Base-by-base conservation (phyloP, 2,113 vertebrate genomes). In the Odocoileus virginianus region DNA sequence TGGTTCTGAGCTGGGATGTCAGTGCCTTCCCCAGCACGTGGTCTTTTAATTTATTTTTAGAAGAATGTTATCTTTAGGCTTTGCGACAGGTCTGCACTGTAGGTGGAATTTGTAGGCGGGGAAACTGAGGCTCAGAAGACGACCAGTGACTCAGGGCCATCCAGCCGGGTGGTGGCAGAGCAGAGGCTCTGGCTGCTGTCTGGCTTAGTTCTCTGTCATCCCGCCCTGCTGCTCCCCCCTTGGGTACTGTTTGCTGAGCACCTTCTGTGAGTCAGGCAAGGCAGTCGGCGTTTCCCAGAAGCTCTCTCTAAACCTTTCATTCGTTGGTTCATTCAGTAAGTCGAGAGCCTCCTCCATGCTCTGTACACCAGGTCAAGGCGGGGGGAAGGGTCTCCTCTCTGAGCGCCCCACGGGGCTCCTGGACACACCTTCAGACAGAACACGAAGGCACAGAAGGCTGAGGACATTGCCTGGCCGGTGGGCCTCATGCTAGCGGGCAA, bases 381-480 rank as follows among this genome's bases (percentile, higher is more conserved):
- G 47, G 40, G 52, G 58, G 64, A 23, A 21, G 74, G 10, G n/a
- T 45, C 45, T 47, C 54, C 54, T 40, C 54, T 58, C 27, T 43
- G 47, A n/a, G 30, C 1, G 3, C 2, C 1, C 36, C 13, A 2
- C 0, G 0, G 67, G 14, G 2, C 8, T 95, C 67, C 71, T 15
- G 50, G 9, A 11, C 19, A 45, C 10, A 7, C 5, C 3, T 1
- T 0, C 6, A 0, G 54, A 47, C 25, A 4, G 9, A 33, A 74
- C 2, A 0, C 7, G 1, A 19, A 28, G 33, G 36, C 10, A 3
- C n/a, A 4, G n/a, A 3, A 13, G 40, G 47, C 1, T 1, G 27
- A 21, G 64, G n/a, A 55, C 47, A 9, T 2, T 0, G 5, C 27
- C 17, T 9, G 36, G 5, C 61, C 11, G 8, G 3, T 14, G 83